phyloP scores from a whole-genome alignment of 2,797 vertebrate species.

The Acanthurus lineatus region DNA sequence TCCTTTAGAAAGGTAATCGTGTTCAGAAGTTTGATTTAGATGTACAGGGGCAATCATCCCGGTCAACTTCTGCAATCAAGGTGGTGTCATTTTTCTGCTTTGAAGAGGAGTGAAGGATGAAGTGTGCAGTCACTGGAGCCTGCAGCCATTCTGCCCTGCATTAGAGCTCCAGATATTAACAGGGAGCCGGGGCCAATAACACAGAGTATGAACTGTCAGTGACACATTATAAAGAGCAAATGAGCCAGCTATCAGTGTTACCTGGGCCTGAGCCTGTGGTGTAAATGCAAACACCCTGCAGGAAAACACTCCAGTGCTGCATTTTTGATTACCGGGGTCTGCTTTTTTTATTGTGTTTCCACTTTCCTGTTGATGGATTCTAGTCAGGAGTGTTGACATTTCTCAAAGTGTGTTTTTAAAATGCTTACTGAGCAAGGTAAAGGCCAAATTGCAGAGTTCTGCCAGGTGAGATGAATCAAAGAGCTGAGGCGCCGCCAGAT shows the following conservation, averaged over 20 bases:
- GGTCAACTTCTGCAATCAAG: conserved; percentile 63
- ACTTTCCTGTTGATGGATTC: conserved; percentile 43
- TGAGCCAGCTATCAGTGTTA: conserved; percentile 59
- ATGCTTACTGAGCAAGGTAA: conserved; percentile 68
- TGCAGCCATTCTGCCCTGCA: conserved; percentile 54
- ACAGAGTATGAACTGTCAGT: conserved; percentile 57
- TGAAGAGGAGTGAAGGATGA: conserved; percentile 59
- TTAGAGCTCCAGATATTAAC: conserved; percentile 70
- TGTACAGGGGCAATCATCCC: conserved; percentile 67
- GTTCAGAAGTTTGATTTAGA: conserved; percentile 66
- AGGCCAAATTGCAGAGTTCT: conserved; percentile 62
- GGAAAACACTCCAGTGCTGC: conserved; percentile 31
- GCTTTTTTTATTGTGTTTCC: conserved; percentile 2
- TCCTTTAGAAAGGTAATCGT: conserved; percentile 64
- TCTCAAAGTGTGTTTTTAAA: conserved; percentile 50
- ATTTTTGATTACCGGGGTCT: conserved; percentile 35
- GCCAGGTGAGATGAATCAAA: conserved; percentile 78
- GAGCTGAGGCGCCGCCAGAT: conserved; percentile 70
- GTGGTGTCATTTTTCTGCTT: conserved; percentile 63
- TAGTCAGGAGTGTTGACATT: conserved; percentile 29
- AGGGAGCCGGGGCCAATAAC: conserved; percentile 63
- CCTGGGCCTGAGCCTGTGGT: conserved; percentile 56
- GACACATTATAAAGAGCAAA: conserved; percentile 66
- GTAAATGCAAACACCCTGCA: conserved; percentile 54
- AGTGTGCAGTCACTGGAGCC: conserved; percentile 56